These are phyloP conservation scores for Acronicta leporina DNA, from an alignment of 2,888 invertebrate genomes.

Conservation along the genomic window DNA sequence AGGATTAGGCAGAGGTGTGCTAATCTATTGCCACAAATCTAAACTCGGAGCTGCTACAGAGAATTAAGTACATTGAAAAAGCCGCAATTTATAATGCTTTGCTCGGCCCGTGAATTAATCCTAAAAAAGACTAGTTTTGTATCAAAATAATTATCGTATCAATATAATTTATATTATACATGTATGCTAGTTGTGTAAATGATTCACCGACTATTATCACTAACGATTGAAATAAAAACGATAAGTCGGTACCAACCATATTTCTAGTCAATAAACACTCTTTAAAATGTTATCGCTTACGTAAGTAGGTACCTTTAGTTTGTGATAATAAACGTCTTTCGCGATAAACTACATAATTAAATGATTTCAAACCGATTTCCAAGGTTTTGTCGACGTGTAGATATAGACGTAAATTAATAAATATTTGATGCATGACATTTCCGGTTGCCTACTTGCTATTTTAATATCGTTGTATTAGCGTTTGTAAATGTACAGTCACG, in stretches of 20 bases:
- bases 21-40: no score
- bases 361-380: conserved; percentile 51
- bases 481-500: no score
- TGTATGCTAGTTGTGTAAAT: conserved; percentile 16
- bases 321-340: conserved; percentile 47
- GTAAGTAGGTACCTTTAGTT: conserved; percentile 30
- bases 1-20: no score
- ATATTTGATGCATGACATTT: conserved; percentile 9
- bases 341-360: conserved; percentile 54
- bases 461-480: no score
- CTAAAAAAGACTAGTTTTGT: no score
- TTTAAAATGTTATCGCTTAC: conserved; percentile 43
- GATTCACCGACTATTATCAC: conserved; percentile 33
- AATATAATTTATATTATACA: conserved; percentile 10
- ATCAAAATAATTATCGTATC: conserved; percentile 16
- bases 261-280: conserved; percentile 45
- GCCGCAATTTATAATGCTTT: no score
- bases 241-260: conserved; percentile 34
- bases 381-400: conserved; percentile 51
- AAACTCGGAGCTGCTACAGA: no score
- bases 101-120: no score
- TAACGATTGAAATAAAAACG: conserved; percentile 26
- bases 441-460: neutral
- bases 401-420: conserved; percentile 12
- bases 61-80: no score